Percentiles rank a stretch among this genome's conserved stretches.
Conservation (phyloP, 2,113 vertebrate species). For the Misgurnus anguillicaudatus region DNA sequence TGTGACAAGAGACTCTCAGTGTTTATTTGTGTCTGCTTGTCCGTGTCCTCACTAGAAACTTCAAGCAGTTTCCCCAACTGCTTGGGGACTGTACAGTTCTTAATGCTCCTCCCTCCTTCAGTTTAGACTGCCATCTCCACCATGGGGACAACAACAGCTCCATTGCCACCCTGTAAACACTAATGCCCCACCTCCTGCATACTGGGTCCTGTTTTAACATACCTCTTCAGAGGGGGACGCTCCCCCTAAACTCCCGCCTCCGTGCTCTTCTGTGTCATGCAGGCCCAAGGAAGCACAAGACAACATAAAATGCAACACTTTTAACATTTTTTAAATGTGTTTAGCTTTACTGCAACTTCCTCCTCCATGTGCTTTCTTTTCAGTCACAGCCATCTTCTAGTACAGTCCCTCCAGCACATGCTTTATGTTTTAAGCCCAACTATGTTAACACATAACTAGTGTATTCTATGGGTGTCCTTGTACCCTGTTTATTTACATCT, state of each 20-base stretch:
- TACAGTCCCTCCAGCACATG: slow-evolving; percentile 41
- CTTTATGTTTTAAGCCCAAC: slow-evolving; percentile 45
- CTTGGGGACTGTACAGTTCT: slow-evolving; percentile 21
- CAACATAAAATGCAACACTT: slow-evolving; percentile 71
- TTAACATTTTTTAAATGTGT: slow-evolving; percentile 38
- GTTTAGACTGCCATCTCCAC: slow-evolving; percentile 34
- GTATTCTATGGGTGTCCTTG: neutral
- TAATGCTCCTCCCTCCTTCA: slow-evolving; percentile 15
- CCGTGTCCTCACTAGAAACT: slow-evolving; percentile 7
- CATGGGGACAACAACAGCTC: slow-evolving; percentile 32
- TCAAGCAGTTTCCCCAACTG: slow-evolving; percentile 11
- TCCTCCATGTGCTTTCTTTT: slow-evolving; percentile 41
- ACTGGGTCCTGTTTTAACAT: slow-evolving; percentile 24
- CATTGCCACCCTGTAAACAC: slow-evolving; percentile 17
- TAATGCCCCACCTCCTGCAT: slow-evolving; percentile 7
- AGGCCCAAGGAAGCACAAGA: slow-evolving; percentile 72
- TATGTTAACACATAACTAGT: slow-evolving; percentile 39
- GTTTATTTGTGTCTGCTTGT: slow-evolving; percentile 36
- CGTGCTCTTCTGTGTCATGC: slow-evolving; percentile 66
- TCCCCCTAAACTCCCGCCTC: slow-evolving; percentile 24
- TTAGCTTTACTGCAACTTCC: slow-evolving; percentile 55
- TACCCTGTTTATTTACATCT: neutral
- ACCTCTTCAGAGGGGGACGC: slow-evolving; percentile 34
- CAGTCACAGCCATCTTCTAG: slow-evolving; percentile 48
- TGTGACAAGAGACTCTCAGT: slow-evolving; percentile 49